Percentiles rank a stretch among this genome's conserved stretches.
phyloP scores from a whole-genome alignment of 2,113 vertebrate species.

The Catharus bicknelli region DNA sequence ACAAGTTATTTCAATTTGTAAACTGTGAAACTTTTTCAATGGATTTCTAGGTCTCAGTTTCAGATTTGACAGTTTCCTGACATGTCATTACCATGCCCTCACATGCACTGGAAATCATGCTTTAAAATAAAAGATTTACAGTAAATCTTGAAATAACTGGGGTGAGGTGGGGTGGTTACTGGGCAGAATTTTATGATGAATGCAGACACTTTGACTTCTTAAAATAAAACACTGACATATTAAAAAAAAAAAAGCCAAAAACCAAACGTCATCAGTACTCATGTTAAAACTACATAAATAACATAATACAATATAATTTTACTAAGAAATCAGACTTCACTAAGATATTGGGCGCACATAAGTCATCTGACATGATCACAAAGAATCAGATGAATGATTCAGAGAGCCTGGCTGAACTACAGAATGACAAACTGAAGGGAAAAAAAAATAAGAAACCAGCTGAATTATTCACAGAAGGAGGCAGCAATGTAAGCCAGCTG shows the following conservation, averaged over 20 bases:
- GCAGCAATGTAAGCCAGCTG: constrained; percentile 7
- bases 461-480: background rate
- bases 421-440: background rate
- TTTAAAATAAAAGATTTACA: background rate
- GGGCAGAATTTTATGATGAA: background rate
- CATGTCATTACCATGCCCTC: background rate
- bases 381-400: background rate
- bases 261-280: background rate
- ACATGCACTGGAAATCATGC: background rate
- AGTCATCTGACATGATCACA: background rate
- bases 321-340: background rate
- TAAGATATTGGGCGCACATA: background rate
- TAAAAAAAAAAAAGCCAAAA: background rate
- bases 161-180: accelerated
- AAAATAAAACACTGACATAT: background rate
- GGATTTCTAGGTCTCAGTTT: background rate
- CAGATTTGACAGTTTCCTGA: background rate
- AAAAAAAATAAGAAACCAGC: background rate
- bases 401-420: background rate
- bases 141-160: background rate
- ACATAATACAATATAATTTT: background rate
- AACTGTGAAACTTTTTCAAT: background rate
- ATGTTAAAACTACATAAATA: background rate
- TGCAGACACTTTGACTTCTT: background rate
- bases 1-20: background rate